A percentile compares a stretch with the other conserved stretches of the same genome.
Conservation (phyloP, 2,888 invertebrate genomes). For the Laothoe populi region DNA sequence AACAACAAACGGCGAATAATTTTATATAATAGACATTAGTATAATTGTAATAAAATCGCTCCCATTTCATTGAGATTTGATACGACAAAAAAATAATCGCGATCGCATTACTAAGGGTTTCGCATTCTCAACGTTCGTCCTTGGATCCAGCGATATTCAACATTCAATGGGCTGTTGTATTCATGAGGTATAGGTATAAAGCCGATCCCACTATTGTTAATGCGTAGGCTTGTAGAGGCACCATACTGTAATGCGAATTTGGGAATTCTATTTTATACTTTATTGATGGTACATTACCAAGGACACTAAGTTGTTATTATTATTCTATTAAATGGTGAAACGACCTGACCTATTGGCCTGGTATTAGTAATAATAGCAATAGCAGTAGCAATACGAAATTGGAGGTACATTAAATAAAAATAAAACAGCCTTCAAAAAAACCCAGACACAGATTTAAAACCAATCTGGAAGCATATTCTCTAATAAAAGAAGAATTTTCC, state of each 20-base stretch:
- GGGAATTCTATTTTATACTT: not conserved
- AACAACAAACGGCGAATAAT: not conserved
- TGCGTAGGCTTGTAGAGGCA: slow-evolving; percentile 34
- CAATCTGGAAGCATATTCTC: no score
- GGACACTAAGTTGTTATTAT: not conserved
- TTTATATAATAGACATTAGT: not conserved
- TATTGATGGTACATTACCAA: not conserved
- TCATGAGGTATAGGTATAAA: slow-evolving; percentile 51
- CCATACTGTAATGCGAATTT: not conserved
- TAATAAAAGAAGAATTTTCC: no score
- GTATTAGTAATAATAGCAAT: no score
- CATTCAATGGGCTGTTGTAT: slow-evolving; percentile 36
- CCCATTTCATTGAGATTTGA: slow-evolving; percentile 7
- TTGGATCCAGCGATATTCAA: slow-evolving; percentile 32
- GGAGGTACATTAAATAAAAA: no score
- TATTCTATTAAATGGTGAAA: no score
- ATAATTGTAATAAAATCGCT: not conserved
- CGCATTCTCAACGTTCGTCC: slow-evolving; percentile 27
- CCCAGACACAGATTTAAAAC: no score
- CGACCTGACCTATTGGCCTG: no score
- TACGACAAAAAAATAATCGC: slow-evolving; percentile 26
- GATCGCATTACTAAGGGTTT: slow-evolving; percentile 24
- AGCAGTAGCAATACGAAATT: no score
- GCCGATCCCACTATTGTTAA: slow-evolving; percentile 65
- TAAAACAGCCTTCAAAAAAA: no score